Conservation (phyloP, 1,140 invertebrate genomes). For the Cyclargus thomasi region DNA sequence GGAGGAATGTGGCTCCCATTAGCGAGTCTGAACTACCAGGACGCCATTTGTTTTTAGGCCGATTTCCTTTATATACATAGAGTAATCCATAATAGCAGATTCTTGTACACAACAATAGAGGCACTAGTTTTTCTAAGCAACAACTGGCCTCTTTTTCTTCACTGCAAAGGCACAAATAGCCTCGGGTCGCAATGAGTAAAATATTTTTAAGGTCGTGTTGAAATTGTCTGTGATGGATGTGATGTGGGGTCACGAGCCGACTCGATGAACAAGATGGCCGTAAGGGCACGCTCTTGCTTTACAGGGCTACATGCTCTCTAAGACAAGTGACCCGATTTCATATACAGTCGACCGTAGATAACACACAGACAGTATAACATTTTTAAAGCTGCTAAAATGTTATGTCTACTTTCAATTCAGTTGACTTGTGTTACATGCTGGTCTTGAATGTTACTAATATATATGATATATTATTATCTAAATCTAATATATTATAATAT, state of each 20-base stretch:
- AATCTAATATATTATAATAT: no score
- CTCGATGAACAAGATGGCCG: not conserved
- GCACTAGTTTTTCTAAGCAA: not conserved
- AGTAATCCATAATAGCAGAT: no score
- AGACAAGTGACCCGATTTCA: conserved; percentile 2
- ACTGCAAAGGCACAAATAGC: not conserved
- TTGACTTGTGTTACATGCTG: no score
- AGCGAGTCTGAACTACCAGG: not conserved
- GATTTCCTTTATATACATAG: no score
- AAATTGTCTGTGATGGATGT: not conserved
- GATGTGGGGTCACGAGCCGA: not conserved
- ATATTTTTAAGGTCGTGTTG: not conserved
- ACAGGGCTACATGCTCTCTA: not conserved
- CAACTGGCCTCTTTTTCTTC: not conserved
- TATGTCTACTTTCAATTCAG: not conserved
- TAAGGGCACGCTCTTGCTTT: not conserved
- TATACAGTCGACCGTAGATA: not conserved
- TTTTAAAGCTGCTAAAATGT: not conserved
- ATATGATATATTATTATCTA: no score
- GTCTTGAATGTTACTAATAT: no score
- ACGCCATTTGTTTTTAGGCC: not conserved
- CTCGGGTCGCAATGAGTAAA: not conserved
- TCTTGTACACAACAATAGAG: not conserved
- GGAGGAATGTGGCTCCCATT: not conserved
- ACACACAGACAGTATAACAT: not conserved